phyloP scores from a whole-genome alignment of 2,113 vertebrate genomes.

The Austrofundulus limnaeus region DNA sequence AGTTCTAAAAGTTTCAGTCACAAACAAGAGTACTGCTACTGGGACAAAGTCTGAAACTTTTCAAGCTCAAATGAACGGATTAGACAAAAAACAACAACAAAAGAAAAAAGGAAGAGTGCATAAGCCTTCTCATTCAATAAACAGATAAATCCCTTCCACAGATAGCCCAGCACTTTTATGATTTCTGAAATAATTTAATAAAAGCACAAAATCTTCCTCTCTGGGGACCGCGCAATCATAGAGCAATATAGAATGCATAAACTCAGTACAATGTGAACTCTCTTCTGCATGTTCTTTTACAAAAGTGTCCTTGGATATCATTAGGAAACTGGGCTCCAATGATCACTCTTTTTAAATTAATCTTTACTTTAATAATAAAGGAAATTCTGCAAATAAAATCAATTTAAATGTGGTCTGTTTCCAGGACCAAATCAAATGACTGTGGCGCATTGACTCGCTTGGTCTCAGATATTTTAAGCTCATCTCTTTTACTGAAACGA shows the following conservation, averaged over 20 bases:
- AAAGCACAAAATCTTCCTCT: slow-evolving; percentile 61
- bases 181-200: slow-evolving; percentile 69
- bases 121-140: slow-evolving; percentile 50
- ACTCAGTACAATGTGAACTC: slow-evolving; percentile 16
- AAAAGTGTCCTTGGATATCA: slow-evolving; percentile 17
- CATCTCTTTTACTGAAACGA: slow-evolving; percentile 44
- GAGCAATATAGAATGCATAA: slow-evolving; percentile 17
- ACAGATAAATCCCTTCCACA: slow-evolving; percentile 58
- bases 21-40: not conserved
- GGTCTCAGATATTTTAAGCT: slow-evolving; percentile 35
- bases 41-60: not conserved
- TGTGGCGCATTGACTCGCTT: slow-evolving; percentile 6
- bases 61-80: not conserved
- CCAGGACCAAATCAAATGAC: slow-evolving; percentile 28
- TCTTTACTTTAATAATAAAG: slow-evolving; percentile 17
- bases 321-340: slow-evolving; percentile 18
- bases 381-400: slow-evolving; percentile 33
- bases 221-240: slow-evolving; percentile 20
- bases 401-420: slow-evolving; percentile 26
- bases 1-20: not conserved
- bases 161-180: slow-evolving; percentile 55
- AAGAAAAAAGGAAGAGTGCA: slow-evolving; percentile 22
- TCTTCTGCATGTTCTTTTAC: slow-evolving; percentile 7
- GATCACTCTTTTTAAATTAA: slow-evolving; percentile 16
- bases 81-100: slow-evolving; percentile 8